Evolutionary conservation across 2,113 vertebrate genomes (phyloP).

Genomic region (Dicrurus megarhynchus): DNA sequence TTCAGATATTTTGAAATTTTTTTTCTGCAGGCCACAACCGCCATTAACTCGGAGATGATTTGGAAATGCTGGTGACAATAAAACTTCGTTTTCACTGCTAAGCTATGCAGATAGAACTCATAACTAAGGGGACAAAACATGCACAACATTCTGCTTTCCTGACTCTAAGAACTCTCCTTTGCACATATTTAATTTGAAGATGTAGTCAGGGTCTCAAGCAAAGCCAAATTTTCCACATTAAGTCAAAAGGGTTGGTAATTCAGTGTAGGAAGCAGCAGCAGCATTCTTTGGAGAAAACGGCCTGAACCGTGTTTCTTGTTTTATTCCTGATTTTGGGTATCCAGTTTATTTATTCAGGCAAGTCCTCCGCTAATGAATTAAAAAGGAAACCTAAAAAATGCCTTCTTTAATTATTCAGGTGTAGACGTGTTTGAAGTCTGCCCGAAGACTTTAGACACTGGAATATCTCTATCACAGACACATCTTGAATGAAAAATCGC

Average conservation of each 20-base stretch:
- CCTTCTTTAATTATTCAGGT: not conserved
- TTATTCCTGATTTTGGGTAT: not conserved
- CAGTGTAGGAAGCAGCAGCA: not conserved
- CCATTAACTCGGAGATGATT: not conserved
- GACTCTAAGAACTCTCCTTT: not conserved
- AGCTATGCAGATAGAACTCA: not conserved
- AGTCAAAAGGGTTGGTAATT: not conserved
- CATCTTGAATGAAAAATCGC: not conserved
- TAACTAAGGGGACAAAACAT: not conserved
- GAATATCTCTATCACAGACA: not conserved
- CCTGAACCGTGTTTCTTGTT: not conserved
- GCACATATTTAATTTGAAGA: not conserved
- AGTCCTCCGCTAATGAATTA: not conserved
- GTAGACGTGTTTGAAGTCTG: not conserved
- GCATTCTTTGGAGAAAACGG: not conserved
- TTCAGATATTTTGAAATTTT: not conserved
- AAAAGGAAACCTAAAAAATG: not conserved
- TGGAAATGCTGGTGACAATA: not conserved
- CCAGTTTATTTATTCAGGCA: not conserved
- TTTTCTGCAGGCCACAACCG: not conserved
- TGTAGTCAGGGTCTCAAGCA: not conserved
- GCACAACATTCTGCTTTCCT: not conserved
- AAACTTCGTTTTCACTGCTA: not conserved
- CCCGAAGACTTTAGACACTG: not conserved
- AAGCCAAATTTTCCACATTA: not conserved